phyloP scores from a whole-genome alignment of 30 jellyfish, hydroid and myxozoan genomes.

The Hydractinia symbiolongicarpus region DNA sequence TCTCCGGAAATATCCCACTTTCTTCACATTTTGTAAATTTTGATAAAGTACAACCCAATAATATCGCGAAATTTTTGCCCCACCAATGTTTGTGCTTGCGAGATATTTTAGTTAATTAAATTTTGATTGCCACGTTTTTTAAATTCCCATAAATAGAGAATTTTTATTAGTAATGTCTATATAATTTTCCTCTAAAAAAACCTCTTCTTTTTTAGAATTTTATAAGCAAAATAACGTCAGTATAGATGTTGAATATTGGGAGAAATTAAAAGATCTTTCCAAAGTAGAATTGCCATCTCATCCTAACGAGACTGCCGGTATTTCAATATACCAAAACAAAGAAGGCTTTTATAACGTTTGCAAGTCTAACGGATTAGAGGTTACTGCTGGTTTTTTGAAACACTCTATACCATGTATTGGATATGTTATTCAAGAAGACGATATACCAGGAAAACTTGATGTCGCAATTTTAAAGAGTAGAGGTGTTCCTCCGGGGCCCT shows the following conservation, averaged over 20 bases:
- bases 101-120: too few relatives aligned
- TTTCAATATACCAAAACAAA: background rate
- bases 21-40: too few relatives aligned
- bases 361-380: conserved; percentile 8
- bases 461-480: conserved; percentile 41
- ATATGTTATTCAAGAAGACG: conserved; percentile 53
- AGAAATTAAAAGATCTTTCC: conserved; percentile 2
- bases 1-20: too few relatives aligned
- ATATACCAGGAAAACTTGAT: conserved; percentile 78
- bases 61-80: too few relatives aligned
- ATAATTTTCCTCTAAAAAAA: too few relatives aligned
- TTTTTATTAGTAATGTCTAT: too few relatives aligned
- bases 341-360: conserved; percentile 41
- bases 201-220: background rate
- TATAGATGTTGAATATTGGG: conserved; percentile 4
- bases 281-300: conserved; percentile 14
- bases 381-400: conserved; percentile 41
- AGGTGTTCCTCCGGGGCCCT: conserved; percentile 85
- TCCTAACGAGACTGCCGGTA: conserved; percentile 39
- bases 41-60: too few relatives aligned
- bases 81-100: too few relatives aligned
- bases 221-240: background rate
- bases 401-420: conserved; percentile 76
- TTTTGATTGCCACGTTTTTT: too few relatives aligned
- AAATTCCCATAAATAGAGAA: too few relatives aligned